These are phyloP conservation scores for Agrilus planipennis DNA, from an alignment of 1,140 invertebrate genomes.

Conservation along the genomic window DNA sequence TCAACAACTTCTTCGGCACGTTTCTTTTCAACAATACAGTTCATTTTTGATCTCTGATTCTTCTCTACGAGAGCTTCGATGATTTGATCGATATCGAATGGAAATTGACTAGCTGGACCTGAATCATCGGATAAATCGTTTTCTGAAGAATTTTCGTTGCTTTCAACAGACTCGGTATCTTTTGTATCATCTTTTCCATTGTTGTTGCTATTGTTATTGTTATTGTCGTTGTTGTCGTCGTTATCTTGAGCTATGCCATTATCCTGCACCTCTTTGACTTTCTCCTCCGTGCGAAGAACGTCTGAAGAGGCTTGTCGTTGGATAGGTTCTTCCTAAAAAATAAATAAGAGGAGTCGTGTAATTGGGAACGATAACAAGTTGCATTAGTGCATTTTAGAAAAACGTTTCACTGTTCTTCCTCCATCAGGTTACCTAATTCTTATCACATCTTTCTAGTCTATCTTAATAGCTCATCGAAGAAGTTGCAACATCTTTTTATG, in stretches of 20 bases:
- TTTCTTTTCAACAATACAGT: slow-evolving; percentile 76
- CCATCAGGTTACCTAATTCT: no score
- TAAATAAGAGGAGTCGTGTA: no score
- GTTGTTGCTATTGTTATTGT: slow-evolving; percentile 31
- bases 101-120: slow-evolving; percentile 64
- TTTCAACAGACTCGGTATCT: no score
- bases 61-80: slow-evolving; percentile 62
- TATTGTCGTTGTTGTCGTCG: not conserved
- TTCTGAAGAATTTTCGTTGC: no score
- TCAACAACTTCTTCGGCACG: slow-evolving; percentile 70
- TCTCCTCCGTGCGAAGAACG: not conserved
- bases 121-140: no score
- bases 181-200: slow-evolving; percentile 17
- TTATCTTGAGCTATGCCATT: slow-evolving; percentile 4
- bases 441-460: no score
- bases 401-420: no score
- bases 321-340: slow-evolving; percentile 10
- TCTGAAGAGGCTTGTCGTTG: slow-evolving; percentile 1
- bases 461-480: no score
- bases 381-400: no score
- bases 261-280: slow-evolving; percentile 8
- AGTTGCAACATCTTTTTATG: no score
- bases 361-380: no score
- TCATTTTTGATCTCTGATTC: slow-evolving; percentile 66
- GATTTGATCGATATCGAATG: slow-evolving; percentile 68